Evolutionary conservation across 1,140 invertebrate species (phyloP), one percentile per base, ranked within the genome.

Genomic region (Drosophila tani): DNA sequence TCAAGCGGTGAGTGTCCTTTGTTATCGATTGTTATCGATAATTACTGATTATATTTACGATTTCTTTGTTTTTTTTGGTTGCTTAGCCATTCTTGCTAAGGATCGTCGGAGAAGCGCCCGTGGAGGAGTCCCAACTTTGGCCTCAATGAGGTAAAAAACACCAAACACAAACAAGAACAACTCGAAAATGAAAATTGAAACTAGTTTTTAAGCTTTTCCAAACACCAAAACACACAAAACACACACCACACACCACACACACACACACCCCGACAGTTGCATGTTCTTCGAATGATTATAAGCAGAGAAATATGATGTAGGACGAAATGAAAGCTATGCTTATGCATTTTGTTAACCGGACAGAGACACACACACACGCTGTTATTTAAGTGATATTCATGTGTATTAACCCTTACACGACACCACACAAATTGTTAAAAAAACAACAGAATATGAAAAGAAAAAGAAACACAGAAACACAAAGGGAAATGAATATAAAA

Each of bases 211-310:
- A 50, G 56, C 45, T 56, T 75, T 75, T 69, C 24, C 41, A 46
- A 49, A 70, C 53, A 63, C 74, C 47, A 51, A 58, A 68, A 71
- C 27, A 55, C 49, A 45, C 46, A 62, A 40, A 24, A 56, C 35
- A 56, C 24, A 51, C 46, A 58, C 40, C 27, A 55, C 49, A 45
- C 46, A 62, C 32, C 19, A 56, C 35, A 56, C 24, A 51, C 46
- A 58, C 40, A 64, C 46, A 32, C 4, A 69, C 65, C 47, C 53
- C 57, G 40, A 65, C 49, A 73, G 46, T 40, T 80, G 84, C 83
- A 88, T 88, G 84, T 88, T 81, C 73, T 81, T 87, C 77, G 74
- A 84, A 87, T 88, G 77, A 73, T 82, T 67, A 71, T 14, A 55
- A 40, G 32, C 19, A 66, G 45, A 66, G 45, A 38, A 60, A 60